These are phyloP conservation scores for Okapia johnstoni DNA, from an alignment of 2,113 vertebrate species.

Conservation along the genomic window DNA sequence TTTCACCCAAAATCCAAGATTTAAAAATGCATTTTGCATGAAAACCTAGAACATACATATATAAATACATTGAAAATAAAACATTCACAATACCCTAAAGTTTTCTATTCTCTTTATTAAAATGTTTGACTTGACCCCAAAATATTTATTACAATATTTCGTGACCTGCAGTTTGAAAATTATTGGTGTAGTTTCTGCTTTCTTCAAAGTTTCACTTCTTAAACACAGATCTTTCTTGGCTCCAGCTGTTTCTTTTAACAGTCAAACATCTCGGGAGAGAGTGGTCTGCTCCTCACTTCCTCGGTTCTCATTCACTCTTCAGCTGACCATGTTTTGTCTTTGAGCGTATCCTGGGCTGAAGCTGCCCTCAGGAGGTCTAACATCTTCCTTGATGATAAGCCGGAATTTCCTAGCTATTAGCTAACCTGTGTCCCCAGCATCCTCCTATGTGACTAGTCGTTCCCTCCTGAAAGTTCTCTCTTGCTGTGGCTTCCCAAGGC, in stretches of 20 bases:
- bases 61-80: neutral
- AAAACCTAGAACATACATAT: neutral
- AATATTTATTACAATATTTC: neutral
- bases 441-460: rapidly evolving
- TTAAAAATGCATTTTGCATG: neutral
- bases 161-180: neutral
- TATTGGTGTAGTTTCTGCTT: neutral
- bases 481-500: neutral
- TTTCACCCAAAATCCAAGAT: neutral
- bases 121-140: neutral
- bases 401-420: neutral
- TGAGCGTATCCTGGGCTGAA: neutral
- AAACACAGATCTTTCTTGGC: neutral
- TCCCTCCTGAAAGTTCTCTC: neutral
- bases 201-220: neutral
- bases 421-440: neutral
- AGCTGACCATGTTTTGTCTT: neutral
- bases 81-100: neutral
- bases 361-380: neutral
- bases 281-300: neutral
- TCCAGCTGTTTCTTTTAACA: neutral
- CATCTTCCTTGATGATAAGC: neutral
- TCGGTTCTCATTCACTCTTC: neutral
- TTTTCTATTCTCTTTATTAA: neutral
- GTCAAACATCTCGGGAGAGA: neutral